Conservation (phyloP, 2,888 invertebrate genomes). For the Brachyptera putata region DNA sequence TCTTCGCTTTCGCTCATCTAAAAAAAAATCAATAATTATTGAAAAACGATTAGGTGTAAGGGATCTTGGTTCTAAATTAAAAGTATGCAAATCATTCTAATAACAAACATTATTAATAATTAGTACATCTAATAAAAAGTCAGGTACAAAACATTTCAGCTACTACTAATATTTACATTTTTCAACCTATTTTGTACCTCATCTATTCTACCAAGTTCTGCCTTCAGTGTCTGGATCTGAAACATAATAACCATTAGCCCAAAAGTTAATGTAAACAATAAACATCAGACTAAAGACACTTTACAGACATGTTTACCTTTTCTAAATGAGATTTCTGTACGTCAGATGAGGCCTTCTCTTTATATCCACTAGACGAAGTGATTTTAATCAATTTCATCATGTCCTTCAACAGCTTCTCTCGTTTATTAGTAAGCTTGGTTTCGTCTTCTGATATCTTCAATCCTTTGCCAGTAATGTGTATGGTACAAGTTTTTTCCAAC, state of each 20-base stretch:
- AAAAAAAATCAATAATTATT: no score
- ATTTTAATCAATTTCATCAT: slow-evolving; percentile 35
- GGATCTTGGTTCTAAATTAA: no score
- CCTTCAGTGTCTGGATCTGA: slow-evolving; percentile 35
- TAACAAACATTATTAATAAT: no score
- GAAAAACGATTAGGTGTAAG: no score
- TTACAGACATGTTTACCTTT: slow-evolving; percentile 28
- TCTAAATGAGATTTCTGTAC: slow-evolving; percentile 27
- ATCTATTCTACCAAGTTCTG: slow-evolving; percentile 34
- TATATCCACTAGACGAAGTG: slow-evolving; percentile 29
- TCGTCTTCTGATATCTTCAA: slow-evolving; percentile 17
- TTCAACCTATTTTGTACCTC: no score
- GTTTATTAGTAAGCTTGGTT: slow-evolving; percentile 30
- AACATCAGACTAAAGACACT: background rate
- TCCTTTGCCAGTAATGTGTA: slow-evolving; percentile 38
- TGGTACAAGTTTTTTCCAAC: slow-evolving; percentile 34
- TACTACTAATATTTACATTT: no score
- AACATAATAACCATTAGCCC: slow-evolving; percentile 25
- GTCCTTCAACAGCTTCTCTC: slow-evolving; percentile 36
- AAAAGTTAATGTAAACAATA: slow-evolving; percentile 23
- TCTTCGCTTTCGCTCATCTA: no score
- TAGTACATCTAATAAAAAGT: no score
- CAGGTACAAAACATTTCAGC: no score
- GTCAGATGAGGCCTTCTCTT: slow-evolving; percentile 28
- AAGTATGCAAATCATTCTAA: no score